Conservation (phyloP, 1,140 invertebrate species). For the Choristoneura fumiferana region DNA sequence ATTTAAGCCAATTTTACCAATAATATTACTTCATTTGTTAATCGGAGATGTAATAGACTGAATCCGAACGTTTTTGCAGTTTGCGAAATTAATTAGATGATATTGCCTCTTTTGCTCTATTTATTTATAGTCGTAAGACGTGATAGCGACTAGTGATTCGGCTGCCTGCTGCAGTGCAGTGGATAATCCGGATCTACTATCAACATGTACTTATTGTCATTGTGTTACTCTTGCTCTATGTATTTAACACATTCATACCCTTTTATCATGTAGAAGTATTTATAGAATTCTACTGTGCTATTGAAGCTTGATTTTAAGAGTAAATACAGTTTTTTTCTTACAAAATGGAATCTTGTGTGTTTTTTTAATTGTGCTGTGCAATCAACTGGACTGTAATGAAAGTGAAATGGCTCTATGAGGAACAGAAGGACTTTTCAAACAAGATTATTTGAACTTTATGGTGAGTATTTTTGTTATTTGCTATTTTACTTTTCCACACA, state of each 20-base stretch:
- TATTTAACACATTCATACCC: slow-evolving; percentile 69
- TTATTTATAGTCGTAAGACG: background rate
- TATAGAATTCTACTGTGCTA: slow-evolving; percentile 69
- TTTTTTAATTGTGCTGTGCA: slow-evolving; percentile 17
- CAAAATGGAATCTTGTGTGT: slow-evolving; percentile 39
- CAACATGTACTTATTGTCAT: slow-evolving; percentile 64
- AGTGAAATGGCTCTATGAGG: slow-evolving; percentile 47
- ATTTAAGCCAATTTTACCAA: too few relatives aligned
- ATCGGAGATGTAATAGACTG: background rate
- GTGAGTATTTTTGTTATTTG: slow-evolving; percentile 39
- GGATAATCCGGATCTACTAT: slow-evolving; percentile 54
- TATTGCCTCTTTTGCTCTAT: slow-evolving; percentile 1
- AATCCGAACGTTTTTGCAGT: slow-evolving; percentile 2
- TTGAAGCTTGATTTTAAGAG: slow-evolving; percentile 57
- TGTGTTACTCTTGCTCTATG: slow-evolving; percentile 55
- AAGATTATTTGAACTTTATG: slow-evolving; percentile 59
- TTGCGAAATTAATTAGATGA: background rate
- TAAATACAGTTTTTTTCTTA: slow-evolving; percentile 51
- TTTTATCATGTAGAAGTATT: slow-evolving; percentile 75
- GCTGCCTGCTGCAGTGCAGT: slow-evolving; percentile 21
- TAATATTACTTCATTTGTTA: too few relatives aligned
- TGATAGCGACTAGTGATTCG: background rate
- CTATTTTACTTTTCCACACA: background rate
- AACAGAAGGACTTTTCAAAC: slow-evolving; percentile 40
- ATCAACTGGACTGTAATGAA: slow-evolving; percentile 49